Conservation (phyloP, 2,113 vertebrate species). For the Corythoichthys intestinalis region DNA sequence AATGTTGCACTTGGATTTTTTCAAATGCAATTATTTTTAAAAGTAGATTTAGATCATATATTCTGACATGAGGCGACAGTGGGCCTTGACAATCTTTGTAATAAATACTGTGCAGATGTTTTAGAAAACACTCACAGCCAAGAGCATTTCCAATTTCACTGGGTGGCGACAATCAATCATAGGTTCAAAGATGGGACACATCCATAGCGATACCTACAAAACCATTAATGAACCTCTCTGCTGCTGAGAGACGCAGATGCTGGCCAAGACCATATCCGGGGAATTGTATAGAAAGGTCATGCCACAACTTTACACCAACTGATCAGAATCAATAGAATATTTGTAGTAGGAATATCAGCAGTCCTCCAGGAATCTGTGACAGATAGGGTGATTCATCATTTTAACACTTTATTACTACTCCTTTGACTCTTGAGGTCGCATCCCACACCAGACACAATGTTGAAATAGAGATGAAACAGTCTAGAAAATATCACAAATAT, state of each 20-base stretch:
- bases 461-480: not conserved
- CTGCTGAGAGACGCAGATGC: slow-evolving; percentile 59
- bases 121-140: slow-evolving; percentile 65
- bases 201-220: slow-evolving; percentile 61
- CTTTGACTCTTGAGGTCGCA: slow-evolving; percentile 43
- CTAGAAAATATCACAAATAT: not conserved
- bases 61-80: slow-evolving; percentile 28
- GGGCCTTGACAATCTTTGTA: slow-evolving; percentile 45
- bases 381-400: slow-evolving; percentile 72
- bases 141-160: slow-evolving; percentile 62
- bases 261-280: slow-evolving; percentile 29
- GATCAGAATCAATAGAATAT: slow-evolving; percentile 75
- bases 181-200: slow-evolving; percentile 53
- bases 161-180: slow-evolving; percentile 67
- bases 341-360: slow-evolving; percentile 60
- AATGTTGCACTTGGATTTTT: not conserved
- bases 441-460: not conserved
- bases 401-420: slow-evolving; percentile 62
- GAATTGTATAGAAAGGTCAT: slow-evolving; percentile 68
- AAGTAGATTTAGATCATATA: slow-evolving; percentile 39
- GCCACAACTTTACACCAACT: slow-evolving; percentile 68
- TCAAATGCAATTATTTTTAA: slow-evolving; percentile 9
- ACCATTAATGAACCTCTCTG: slow-evolving; percentile 56
- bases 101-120: slow-evolving; percentile 56
- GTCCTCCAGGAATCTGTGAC: slow-evolving; percentile 59